Conservation (phyloP, 2,113 vertebrate species). For the Dicerorhinus sumatrensis region DNA sequence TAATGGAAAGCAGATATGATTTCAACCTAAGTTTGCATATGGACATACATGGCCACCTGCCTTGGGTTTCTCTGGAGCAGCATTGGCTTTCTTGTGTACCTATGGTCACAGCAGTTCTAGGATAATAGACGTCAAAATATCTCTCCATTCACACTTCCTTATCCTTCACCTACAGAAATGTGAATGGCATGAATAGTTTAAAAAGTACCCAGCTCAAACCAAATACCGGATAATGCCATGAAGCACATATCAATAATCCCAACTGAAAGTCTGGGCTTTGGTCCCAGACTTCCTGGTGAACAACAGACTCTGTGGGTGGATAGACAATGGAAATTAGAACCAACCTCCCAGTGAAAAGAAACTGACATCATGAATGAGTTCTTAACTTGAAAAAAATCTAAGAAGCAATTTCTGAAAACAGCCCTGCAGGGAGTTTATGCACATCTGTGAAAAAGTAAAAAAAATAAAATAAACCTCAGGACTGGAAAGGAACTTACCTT, state of each 20-base stretch:
- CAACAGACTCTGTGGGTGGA: background rate
- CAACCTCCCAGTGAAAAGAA: background rate
- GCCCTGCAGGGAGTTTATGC: background rate
- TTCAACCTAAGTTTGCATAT: background rate
- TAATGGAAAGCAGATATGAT: background rate
- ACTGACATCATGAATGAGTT: constrained; percentile 17
- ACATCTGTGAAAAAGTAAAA: constrained; percentile 44
- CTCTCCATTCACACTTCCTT: background rate
- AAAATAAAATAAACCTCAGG: background rate
- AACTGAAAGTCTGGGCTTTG: constrained; percentile 25
- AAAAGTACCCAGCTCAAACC: background rate
- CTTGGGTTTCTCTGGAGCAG: background rate
- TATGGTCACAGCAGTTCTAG: background rate
- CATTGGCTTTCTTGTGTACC: background rate
- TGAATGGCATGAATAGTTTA: background rate
- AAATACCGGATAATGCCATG: background rate
- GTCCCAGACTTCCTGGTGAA: constrained; percentile 39
- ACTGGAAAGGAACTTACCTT: background rate
- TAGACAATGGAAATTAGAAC: constrained; percentile 32
- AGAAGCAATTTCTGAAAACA: constrained; percentile 43
- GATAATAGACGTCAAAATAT: background rate
- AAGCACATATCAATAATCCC: constrained; percentile 37
- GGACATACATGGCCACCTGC: background rate
- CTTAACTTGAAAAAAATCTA: constrained; percentile 15
- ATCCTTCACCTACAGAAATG: background rate